These are phyloP conservation scores for Peromyscus maniculatus DNA, from an alignment of 2,113 vertebrate species.

Conservation along the genomic window DNA sequence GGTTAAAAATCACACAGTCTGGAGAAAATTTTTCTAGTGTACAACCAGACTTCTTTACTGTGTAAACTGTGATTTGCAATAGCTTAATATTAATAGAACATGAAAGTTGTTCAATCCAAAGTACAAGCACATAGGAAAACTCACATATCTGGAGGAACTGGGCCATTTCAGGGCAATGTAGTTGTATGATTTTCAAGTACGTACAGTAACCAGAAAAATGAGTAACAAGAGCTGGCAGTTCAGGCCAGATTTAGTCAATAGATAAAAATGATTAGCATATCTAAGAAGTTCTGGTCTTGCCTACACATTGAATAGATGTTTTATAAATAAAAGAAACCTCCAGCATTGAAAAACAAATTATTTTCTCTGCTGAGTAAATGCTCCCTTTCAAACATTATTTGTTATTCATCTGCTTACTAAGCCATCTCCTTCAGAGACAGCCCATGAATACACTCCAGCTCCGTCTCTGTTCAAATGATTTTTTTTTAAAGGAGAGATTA, in stretches of 20 bases:
- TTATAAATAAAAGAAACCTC: conserved; percentile 70
- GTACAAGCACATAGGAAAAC: conserved; percentile 44
- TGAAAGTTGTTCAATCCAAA: conserved; percentile 28
- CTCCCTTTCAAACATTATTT: conserved; percentile 64
- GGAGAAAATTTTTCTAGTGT: conserved; percentile 26
- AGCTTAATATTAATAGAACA: conserved; percentile 37
- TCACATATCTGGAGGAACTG: neutral
- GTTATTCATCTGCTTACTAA: conserved; percentile 43
- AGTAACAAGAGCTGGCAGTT: conserved; percentile 1
- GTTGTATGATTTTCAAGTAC: conserved; percentile 50
- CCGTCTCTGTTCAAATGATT: neutral
- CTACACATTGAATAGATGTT: conserved; percentile 55
- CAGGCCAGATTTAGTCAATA: conserved; percentile 45
- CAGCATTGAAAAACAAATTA: conserved; percentile 52
- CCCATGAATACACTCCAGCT: neutral
- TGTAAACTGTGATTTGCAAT: conserved; percentile 42
- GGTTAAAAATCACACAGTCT: neutral
- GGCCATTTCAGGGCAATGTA: conserved; percentile 34
- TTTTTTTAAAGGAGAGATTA: neutral
- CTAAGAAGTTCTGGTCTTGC: conserved; percentile 47
- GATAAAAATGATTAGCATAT: conserved; percentile 63
- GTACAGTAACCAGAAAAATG: conserved; percentile 58
- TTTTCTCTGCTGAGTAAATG: conserved; percentile 67
- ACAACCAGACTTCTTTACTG: conserved; percentile 47
- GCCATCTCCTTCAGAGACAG: neutral